Conservation (phyloP, 2,113 vertebrate genomes). For the Tetraodon nigroviridis region DNA sequence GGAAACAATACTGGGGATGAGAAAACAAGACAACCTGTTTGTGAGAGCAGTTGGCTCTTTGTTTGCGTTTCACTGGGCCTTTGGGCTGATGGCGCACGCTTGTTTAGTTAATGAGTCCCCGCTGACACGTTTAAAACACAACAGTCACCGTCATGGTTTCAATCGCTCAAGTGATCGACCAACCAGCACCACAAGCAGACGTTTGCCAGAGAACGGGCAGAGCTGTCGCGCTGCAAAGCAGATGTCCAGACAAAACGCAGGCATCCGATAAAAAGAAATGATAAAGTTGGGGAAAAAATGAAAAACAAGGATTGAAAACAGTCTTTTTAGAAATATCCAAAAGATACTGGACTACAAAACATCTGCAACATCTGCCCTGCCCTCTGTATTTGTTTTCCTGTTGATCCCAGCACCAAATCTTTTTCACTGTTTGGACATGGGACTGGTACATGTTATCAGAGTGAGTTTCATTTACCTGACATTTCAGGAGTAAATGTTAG, state of each 20-base stretch:
- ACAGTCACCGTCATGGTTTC: slow-evolving; percentile 61
- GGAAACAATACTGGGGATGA: neutral
- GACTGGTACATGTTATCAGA: too few relatives aligned
- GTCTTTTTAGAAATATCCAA: slow-evolving; percentile 1
- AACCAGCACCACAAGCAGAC: slow-evolving; percentile 57
- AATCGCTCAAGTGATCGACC: slow-evolving; percentile 50
- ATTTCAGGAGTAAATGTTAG: too few relatives aligned
- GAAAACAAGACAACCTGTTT: neutral
- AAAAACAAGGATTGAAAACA: slow-evolving; percentile 40
- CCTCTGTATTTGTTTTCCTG: too few relatives aligned
- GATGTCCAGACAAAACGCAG: slow-evolving; percentile 57
- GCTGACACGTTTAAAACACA: slow-evolving; percentile 65
- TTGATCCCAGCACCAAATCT: too few relatives aligned
- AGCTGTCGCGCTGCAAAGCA: slow-evolving; percentile 40
- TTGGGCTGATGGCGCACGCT: slow-evolving; percentile 56
- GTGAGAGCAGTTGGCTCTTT: slow-evolving; percentile 30
- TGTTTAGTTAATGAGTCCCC: slow-evolving; percentile 71
- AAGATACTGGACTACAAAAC: too few relatives aligned
- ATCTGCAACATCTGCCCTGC: too few relatives aligned
- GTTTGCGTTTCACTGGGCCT: slow-evolving; percentile 42
- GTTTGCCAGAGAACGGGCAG: slow-evolving; percentile 57
- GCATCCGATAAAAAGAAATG: slow-evolving; percentile 36
- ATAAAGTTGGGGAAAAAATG: neutral
- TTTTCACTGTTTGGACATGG: too few relatives aligned
- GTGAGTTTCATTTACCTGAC: too few relatives aligned